Evolutionary conservation across 2,888 invertebrate species (phyloP), one percentile per base, ranked within the genome.

Genomic region (Cinara cedri): DNA sequence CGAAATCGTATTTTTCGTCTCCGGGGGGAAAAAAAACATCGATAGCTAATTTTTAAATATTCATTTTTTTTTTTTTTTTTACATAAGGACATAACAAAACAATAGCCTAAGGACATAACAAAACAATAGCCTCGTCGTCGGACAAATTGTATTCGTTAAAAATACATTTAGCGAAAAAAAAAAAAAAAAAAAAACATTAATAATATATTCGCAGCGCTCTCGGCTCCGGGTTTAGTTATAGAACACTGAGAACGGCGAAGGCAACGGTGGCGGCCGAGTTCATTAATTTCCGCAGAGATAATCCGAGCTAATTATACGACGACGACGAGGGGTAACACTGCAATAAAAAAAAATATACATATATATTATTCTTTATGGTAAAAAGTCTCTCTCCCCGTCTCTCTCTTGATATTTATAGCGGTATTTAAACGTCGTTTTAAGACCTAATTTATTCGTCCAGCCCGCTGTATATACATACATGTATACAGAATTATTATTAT

Each of bases 341-440:
- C 6, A 70, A 78, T 78, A 78, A 78, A 75, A 78, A 78, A 70
- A 4, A 4, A 34, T 34, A 34, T 34, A 34, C 6, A 34, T 78
- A 46, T 78, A 60, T n/a, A n/a, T n/a, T n/a, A n/a, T 78, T 78
- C 68, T 60, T 78, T 62, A 34, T 34, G 70, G 60, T 60, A 68
- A 76, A 76, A 76, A 76, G 75, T 6, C 34, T 34, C 76, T 76
- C 76, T 76, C 76, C 66, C 49, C 66, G 75, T 6, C 34, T 34
- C 76, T 76, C 76, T 76, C 76, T 76, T 57, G 76, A 76, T 78
- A 78, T 70, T 70, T 78, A 78, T 78, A 70, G 78, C 60, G 68
- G 68, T 78, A 78, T 78, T 78, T 78, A 70, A 78, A 78, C 78
- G 78, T 78, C 78, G 68, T 70, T 70, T 78, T 78, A 78, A 78